Evolutionary conservation across 2,113 vertebrate species (phyloP), one percentile per base, ranked within the genome.

Genomic region (Ailurus styani): DNA sequence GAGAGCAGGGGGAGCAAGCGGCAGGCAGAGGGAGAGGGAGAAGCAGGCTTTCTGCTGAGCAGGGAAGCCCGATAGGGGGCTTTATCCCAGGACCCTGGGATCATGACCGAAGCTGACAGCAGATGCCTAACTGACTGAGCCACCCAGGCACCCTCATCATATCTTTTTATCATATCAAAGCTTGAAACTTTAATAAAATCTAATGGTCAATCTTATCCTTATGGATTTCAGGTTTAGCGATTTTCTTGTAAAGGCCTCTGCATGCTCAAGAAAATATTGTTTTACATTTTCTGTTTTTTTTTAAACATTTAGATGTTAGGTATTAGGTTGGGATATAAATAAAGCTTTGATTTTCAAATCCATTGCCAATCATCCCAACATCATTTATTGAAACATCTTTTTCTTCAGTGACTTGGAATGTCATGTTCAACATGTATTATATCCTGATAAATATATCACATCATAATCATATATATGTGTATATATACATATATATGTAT

Each of bases 361-460:
- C 60, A 79, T 13, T 70, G 52, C 52, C n/a, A 90, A 84, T 89
- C 85, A 96, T 84, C 42, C 57, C 40, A 55, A 45, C 18, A 34
- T n/a, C 82, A 75, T 50, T 89, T 88, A 83, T 40, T 83, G 47
- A 68, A 64, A 66, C 95, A 93, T 62, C 62, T 86, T 79, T 96
- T 72, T 45, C 73, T 78, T 90, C 47, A 68, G 7, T 77, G n/a
- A 62, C 68, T 64, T 77, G 42, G 64, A 73, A 64, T 85, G 42
- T 84, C 70, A 78, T 52, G 60, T 42, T 85, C 50, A 45, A 73
- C 29, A 70, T 50, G 14, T 77, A 42, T 57, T 89, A 25, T 37
- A 25, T 42, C 21, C 70, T 12, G 10, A 25, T 72, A 42, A 11
- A 27, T 42, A 72, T 40, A 42, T 25, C 37, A 72, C 20, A 40